Evolutionary conservation across 2,113 vertebrate genomes (phyloP).

Genomic region (Apteryx mantelli): DNA sequence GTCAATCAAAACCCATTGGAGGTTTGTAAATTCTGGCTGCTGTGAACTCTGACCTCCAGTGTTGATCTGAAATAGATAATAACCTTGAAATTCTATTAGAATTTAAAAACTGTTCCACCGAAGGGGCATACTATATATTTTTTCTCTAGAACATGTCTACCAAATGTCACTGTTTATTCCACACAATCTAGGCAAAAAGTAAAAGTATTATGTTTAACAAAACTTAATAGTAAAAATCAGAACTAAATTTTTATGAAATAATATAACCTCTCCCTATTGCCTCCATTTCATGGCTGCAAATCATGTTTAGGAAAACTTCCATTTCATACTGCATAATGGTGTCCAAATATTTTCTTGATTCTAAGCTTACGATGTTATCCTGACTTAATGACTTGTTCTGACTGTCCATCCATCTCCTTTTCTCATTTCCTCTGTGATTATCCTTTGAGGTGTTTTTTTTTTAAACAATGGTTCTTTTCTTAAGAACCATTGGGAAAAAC

Average conservation of each 20-base stretch:
- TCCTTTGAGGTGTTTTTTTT: background rate
- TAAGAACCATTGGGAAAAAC: slow-evolving; percentile 15
- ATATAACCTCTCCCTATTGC: background rate
- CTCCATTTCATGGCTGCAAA: slow-evolving; percentile 11
- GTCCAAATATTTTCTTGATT: slow-evolving; percentile 47
- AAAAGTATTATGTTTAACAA: slow-evolving; percentile 44
- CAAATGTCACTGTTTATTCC: slow-evolving; percentile 68
- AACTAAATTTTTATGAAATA: slow-evolving; percentile 36
- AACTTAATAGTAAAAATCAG: slow-evolving; percentile 48
- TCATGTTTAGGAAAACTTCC: background rate
- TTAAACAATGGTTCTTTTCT: background rate
- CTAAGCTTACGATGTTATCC: slow-evolving; percentile 16
- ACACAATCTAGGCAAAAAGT: slow-evolving; percentile 44
- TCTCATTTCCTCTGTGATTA: slow-evolving; percentile 33
- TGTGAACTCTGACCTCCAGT: slow-evolving; percentile 92
- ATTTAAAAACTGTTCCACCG: slow-evolving; percentile 92
- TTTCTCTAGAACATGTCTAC: slow-evolving; percentile 65
- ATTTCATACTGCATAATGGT: background rate
- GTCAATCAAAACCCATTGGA: slow-evolving; percentile 96
- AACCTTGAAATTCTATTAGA: slow-evolving; percentile 97
- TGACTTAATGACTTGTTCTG: slow-evolving; percentile 1
- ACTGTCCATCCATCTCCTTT: background rate
- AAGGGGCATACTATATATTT: slow-evolving; percentile 77
- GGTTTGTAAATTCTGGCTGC: slow-evolving; percentile 90
- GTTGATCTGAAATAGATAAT: slow-evolving; percentile 95